Conservation (phyloP, 2,113 vertebrate genomes). For the Dryoscopus gambensis region DNA sequence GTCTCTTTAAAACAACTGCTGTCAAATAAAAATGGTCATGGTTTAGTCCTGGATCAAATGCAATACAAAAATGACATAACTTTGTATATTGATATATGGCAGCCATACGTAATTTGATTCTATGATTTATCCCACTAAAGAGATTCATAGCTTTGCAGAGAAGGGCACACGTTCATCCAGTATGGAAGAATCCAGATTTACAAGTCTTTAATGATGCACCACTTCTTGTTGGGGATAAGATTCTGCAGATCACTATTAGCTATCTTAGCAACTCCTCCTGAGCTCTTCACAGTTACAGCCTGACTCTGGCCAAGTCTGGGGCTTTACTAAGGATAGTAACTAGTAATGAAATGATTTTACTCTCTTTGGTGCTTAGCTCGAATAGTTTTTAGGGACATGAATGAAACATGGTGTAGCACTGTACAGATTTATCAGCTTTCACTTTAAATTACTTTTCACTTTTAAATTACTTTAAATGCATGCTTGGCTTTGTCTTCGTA, state of each 20-base stretch:
- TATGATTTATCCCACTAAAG: not conserved
- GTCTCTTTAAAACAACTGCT: not conserved
- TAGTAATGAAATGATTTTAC: not conserved
- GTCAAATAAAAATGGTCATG: not conserved
- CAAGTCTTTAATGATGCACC: not conserved
- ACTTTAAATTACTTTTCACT: not conserved
- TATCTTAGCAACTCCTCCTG: not conserved
- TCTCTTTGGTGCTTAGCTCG: not conserved
- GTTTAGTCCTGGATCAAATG: not conserved
- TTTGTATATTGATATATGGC: not conserved
- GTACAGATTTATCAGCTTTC: constrained; percentile 5
- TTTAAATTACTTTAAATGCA: not conserved
- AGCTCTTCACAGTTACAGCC: not conserved
- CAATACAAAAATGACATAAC: not conserved
- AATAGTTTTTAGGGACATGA: not conserved
- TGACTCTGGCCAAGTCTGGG: not conserved
- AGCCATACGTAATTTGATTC: not conserved
- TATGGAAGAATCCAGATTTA: not conserved
- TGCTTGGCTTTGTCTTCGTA: not conserved
- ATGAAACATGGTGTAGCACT: not conserved
- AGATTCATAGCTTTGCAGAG: not conserved
- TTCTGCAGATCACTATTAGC: not conserved
- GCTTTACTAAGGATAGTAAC: not conserved
- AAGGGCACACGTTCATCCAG: not conserved
- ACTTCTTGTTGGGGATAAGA: not conserved